A percentile compares a stretch with the other conserved stretches of the same genome.
phyloP scores from a whole-genome alignment of 2,113 vertebrate genomes.

The Numida meleagris region DNA sequence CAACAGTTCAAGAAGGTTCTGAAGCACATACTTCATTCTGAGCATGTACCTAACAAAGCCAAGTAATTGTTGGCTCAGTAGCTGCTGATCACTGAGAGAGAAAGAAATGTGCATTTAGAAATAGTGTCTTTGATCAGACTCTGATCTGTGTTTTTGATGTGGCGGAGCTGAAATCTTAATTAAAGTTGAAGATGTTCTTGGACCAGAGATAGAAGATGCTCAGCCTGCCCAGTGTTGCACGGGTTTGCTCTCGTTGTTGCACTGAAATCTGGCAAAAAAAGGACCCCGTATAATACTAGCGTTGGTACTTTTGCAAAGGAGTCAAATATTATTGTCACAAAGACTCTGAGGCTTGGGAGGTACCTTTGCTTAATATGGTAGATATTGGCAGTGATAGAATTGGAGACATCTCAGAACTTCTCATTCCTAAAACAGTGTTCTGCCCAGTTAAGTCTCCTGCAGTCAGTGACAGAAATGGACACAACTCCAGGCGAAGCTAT shows the following conservation, averaged over 20 bases:
- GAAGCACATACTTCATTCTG: constrained; percentile 10
- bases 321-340: not conserved
- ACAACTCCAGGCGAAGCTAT: not conserved
- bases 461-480: not conserved
- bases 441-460: not conserved
- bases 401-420: not conserved
- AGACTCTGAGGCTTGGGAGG: not conserved
- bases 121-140: not conserved
- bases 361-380: not conserved
- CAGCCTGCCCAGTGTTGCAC: not conserved
- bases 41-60: not conserved
- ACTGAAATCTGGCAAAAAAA: not conserved
- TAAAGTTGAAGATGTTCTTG: not conserved
- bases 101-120: not conserved
- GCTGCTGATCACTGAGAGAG: not conserved
- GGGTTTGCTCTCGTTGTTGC: not conserved
- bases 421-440: not conserved
- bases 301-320: not conserved
- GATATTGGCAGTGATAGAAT: not conserved
- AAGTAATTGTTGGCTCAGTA: not conserved
- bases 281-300: not conserved
- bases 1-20: not conserved
- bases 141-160: not conserved
- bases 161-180: not conserved
- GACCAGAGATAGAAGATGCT: not conserved